Base-by-base conservation (phyloP, 2,113 vertebrate genomes). In the Otolemur garnettii region DNA sequence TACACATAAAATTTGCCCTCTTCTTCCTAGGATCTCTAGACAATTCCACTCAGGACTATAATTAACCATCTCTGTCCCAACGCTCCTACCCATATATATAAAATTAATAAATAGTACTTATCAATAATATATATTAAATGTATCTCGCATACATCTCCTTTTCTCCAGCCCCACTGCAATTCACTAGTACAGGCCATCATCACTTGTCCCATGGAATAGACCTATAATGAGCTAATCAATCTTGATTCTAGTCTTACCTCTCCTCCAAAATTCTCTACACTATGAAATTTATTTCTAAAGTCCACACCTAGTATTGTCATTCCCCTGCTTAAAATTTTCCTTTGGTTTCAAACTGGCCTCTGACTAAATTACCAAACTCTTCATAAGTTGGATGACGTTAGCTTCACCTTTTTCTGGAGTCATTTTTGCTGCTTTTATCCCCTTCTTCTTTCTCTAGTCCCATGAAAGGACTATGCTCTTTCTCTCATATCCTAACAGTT, bases 321-420 rank as follows among this genome's bases (percentile, higher is more conserved):
- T 60, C 4, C 13, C 33, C 26, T 90, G 50, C 21, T 96, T 95
- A 86, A 86, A 93, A 82, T 94, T 92, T 50, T 79, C 5, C 38
- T 87, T 83, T 78, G 4, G 2, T 83, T 74, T 96, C 62, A 42
- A 69, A 91, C 7, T 60, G 35, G 19, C 57, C 28, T 79, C 79
- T 83, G 59, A 26, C 17, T 74, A 83, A 87, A 83, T 75, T 69
- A 87, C 68, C 86, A 83, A 55, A 9, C 55, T 60, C 62, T 88
- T 88, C 22, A 26, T 85, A 24, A 50, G n/a, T 64, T 88, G n/a
- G 24, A 55, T 95, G 42, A 53, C 60, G 28, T 81, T 82, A 42
- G 69, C 57, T 87, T 87, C 59, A 87, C 19, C 57, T 92, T 93
- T 82, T 68, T 83, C 53, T 84, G 64, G 26, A 91, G 5, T 92